Evolutionary conservation across 2,888 invertebrate species (phyloP).

Genomic region (Mystacides longicornis): DNA sequence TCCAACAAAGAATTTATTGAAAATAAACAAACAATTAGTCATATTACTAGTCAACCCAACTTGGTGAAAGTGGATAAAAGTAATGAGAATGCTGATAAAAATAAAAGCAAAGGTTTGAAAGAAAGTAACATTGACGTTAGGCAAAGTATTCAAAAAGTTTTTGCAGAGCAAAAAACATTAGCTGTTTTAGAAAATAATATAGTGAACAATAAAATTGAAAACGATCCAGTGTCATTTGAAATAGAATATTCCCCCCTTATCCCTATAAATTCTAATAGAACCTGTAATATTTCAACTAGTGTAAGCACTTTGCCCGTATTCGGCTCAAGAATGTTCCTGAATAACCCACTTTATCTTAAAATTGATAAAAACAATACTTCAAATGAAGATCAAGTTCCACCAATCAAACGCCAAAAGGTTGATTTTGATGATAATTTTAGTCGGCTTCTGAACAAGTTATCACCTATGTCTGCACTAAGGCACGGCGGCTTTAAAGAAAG

Average conservation of each 20-base stretch:
- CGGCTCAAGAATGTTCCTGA: conserved; percentile 43
- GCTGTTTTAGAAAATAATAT: conserved; percentile 1
- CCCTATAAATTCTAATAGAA: conserved; percentile 30
- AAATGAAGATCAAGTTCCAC: conserved; percentile 30
- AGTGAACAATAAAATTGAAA: conserved; percentile 31
- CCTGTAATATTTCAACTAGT: conserved; percentile 29
- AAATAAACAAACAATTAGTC: not conserved
- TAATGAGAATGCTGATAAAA: not conserved
- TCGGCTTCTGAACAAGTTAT: conserved; percentile 20
- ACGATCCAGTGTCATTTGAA: conserved; percentile 39
- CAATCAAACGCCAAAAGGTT: conserved; percentile 30
- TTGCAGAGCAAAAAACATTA: conserved; percentile 20
- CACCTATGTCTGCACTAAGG: conserved; percentile 23
- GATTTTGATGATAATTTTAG: conserved; percentile 25
- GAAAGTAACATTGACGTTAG: not conserved
- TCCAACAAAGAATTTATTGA: conserved; percentile 8
- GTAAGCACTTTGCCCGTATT: conserved; percentile 44
- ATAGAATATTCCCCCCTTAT: conserved; percentile 46
- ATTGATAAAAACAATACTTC: conserved; percentile 33
- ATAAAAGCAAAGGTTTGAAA: not conserved
- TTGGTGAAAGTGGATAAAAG: too few species aligned
- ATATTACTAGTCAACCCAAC: too few species aligned
- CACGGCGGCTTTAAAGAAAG: conserved; percentile 19
- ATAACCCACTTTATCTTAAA: conserved; percentile 47
- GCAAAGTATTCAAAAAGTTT: conserved; percentile 8